Evolutionary conservation across 2,113 vertebrate genomes (phyloP).

Genomic region (Spea bombifrons): DNA sequence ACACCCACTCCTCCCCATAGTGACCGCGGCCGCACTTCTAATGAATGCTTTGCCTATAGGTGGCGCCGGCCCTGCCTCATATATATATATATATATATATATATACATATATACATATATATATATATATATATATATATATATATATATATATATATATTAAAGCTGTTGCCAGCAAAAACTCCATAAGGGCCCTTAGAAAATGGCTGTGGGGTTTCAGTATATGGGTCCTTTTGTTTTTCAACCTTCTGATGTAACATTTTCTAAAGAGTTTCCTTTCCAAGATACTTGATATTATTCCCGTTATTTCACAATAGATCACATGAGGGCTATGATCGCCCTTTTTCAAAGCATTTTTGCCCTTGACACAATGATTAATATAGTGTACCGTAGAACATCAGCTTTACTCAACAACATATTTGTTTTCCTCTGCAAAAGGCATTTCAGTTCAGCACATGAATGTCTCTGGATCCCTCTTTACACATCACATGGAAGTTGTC

Average conservation of each 20-base stretch:
- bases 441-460: background rate
- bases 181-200: too few relatives aligned
- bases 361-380: constrained; percentile 30
- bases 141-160: too few relatives aligned
- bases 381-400: constrained; percentile 2
- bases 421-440: background rate
- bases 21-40: too few relatives aligned
- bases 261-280: constrained; percentile 18
- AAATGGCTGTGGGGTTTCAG: too few relatives aligned
- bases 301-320: constrained; percentile 8
- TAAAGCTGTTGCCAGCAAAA: too few relatives aligned
- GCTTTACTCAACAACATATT: background rate
- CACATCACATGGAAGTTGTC: constrained; percentile 54
- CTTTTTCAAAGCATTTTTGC: constrained; percentile 17
- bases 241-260: constrained; percentile 3
- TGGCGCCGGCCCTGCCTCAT: too few relatives aligned
- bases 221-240: background rate
- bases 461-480: constrained; percentile 49
- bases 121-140: too few relatives aligned
- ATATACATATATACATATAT: too few relatives aligned
- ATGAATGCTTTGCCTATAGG: too few relatives aligned
- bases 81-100: too few relatives aligned
- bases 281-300: constrained; percentile 10
- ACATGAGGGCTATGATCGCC: background rate
- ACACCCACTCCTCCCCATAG: too few relatives aligned